phyloP scores from a whole-genome alignment of 92 coral and sea anemone genomes.

The Bergia sp. region DNA sequence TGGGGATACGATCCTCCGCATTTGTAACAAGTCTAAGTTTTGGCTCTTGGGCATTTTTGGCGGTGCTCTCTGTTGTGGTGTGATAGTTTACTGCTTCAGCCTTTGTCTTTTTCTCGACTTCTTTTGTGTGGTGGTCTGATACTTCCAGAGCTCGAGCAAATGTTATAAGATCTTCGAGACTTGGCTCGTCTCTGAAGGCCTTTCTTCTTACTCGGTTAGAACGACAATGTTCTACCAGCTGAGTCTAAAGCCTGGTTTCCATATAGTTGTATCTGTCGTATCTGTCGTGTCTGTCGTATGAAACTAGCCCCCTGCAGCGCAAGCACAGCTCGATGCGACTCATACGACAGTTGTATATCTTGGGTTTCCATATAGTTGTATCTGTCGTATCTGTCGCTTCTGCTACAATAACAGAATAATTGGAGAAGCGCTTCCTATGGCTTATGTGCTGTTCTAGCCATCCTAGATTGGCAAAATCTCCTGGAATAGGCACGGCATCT shows the following conservation, averaged over 20 bases:
- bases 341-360: too few species aligned
- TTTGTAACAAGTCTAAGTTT: conserved; percentile 6
- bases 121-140: conserved; percentile 22
- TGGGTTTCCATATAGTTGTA: too few species aligned
- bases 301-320: too few species aligned
- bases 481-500: too few species aligned
- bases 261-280: too few species aligned
- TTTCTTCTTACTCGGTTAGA: conserved; percentile 19
- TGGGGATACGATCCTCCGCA: conserved; percentile 30
- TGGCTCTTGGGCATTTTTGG: conserved; percentile 25
- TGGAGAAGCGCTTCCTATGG: too few species aligned
- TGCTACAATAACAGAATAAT: too few species aligned
- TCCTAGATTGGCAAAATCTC: too few species aligned
- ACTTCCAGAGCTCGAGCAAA: conserved; percentile 31
- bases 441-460: too few species aligned
- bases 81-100: conserved; percentile 3
- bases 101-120: conserved; percentile 29
- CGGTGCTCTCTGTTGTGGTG: conserved; percentile 9
- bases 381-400: too few species aligned
- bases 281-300: too few species aligned
- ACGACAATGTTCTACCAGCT: conserved; percentile 16
- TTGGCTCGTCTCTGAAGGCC: conserved; percentile 21
- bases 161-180: conserved; percentile 6
- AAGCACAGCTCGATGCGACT: too few species aligned
- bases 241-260: neutral